Base-by-base conservation (phyloP, 2,113 vertebrate genomes). In the Oncorhynchus gorbuscha region DNA sequence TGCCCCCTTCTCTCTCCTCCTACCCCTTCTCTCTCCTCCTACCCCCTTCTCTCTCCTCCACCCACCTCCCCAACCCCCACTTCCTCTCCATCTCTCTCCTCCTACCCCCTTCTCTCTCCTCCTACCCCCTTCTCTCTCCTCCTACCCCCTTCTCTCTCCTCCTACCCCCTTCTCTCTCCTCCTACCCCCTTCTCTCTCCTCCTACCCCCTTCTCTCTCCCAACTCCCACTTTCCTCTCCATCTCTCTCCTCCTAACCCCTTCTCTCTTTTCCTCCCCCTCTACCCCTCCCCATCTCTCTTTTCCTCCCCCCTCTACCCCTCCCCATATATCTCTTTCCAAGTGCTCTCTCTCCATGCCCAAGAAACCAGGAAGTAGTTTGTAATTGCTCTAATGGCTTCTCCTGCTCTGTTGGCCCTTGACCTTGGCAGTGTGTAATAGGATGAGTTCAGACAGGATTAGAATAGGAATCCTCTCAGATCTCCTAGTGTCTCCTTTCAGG, bases 321-420 rank as follows among this genome's bases (percentile, higher is more conserved):
- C 20, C 3, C n/a, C 20, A 18, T 3, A 18, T 18, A 16, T 20
- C 67, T 35, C 1, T 39, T 79, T 61, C 67, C 55, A 79, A 70
- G 59, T 16, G 39, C 58, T 69, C 83, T 86, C 77, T 39, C 85
- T 74, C 72, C 82, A 72, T 86, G 88, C 83, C 88, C 90, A 84
- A 88, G 86, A 91, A 91, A 91, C 85, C 86, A 91, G 90, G 88
- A 86, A 86, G 87, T 84, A 85, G 78, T 32, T 24, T 86, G 80
- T 92, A 93, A 93, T 93, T 92, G 87, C 87, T 90, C 86, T 91
- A 90, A 93, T 89, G 85, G 86, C 77, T 84, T 90, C 85, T 89
- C 82, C 82, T 91, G 80, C 91, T 92, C 89, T 90, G 91, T 91
- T 91, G 88, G 88, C 88, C 88, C 90, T 92, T 91, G 91, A 93